Base-by-base conservation (phyloP, 2,888 invertebrate genomes). In the Pteria penguin region DNA sequence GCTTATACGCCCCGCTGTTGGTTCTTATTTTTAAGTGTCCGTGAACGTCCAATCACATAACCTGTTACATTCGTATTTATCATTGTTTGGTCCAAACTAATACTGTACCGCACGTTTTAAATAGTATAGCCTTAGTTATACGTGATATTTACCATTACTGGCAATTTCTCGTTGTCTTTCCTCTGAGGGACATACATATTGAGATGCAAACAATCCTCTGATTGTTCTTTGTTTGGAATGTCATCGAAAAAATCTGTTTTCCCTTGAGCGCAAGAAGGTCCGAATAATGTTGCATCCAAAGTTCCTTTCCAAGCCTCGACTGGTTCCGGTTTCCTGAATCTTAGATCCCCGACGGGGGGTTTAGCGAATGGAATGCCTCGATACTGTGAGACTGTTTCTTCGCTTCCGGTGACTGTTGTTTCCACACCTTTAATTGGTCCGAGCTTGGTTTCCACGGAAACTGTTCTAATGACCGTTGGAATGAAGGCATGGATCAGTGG, bases 131-230 rank as follows among this genome's bases (percentile, higher is more conserved):
- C n/a, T n/a, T n/a, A n/a, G n/a, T n/a, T n/a, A n/a, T n/a, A n/a
- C n/a, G n/a, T 45, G 8, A 45, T 45, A 45, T 45, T 45, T 45
- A 45, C 45, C 45, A 45, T 45, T 8, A 45, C 45, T 14, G 45
- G 45, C 18, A 8, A 14, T 18, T 45, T 45, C 18, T 45, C 45
- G 45, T 45, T 18, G 8, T 45, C 18, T 8, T 8, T 8, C 8
- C 11, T 45, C 18, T 8, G 18, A 14, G 45, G 45, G 45, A 18
- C 45, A 45, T 45, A 45, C 18, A 45, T 45, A 18, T 45, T 45
- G 18, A 45, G 45, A 18, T 14, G 18, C 18, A 45, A 18, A 45
- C 45, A 45, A 18, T 45, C 45, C 93, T 98, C 98, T 3, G 75
- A 63, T 3, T 24, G 22, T 8, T 22, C 45, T 36, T 65, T 36